phyloP scores from a whole-genome alignment of 2,113 vertebrate genomes.

The Eretmochelys imbricata region DNA sequence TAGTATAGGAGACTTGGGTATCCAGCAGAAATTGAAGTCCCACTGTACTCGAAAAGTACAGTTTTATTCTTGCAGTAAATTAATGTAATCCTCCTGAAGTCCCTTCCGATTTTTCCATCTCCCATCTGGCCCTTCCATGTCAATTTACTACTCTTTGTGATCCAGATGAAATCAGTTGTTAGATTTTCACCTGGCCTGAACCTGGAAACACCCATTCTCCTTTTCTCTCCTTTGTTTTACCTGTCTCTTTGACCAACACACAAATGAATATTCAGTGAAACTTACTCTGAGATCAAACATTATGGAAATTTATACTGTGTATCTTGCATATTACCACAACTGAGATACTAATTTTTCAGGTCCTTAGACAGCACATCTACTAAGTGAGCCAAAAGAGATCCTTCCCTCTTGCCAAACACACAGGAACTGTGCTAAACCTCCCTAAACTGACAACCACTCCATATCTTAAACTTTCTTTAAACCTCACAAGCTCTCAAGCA shows the following conservation, averaged over 20 bases:
- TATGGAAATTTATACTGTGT: not conserved
- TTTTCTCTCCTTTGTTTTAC: not conserved
- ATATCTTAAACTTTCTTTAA: not conserved
- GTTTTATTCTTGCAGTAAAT: not conserved
- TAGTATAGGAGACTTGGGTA: not conserved
- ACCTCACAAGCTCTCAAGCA: not conserved
- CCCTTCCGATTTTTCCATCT: not conserved
- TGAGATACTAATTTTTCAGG: not conserved
- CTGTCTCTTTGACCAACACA: not conserved
- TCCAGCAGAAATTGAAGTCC: not conserved
- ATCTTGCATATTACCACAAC: not conserved
- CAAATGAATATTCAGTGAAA: not conserved
- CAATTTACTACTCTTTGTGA: not conserved
- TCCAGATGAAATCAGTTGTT: not conserved
- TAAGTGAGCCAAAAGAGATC: not conserved
- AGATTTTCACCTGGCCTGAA: not conserved
- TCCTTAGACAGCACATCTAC: not conserved
- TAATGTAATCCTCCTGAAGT: not conserved
- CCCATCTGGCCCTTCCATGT: not conserved
- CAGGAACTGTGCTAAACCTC: not conserved
- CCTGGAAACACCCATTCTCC: not conserved
- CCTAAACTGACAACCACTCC: not conserved
- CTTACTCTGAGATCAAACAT: not conserved
- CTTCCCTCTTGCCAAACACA: conserved; percentile 6
- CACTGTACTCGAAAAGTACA: not conserved